phyloP scores from a whole-genome alignment of 2,113 vertebrate species.

The Ammodytes marinus region DNA sequence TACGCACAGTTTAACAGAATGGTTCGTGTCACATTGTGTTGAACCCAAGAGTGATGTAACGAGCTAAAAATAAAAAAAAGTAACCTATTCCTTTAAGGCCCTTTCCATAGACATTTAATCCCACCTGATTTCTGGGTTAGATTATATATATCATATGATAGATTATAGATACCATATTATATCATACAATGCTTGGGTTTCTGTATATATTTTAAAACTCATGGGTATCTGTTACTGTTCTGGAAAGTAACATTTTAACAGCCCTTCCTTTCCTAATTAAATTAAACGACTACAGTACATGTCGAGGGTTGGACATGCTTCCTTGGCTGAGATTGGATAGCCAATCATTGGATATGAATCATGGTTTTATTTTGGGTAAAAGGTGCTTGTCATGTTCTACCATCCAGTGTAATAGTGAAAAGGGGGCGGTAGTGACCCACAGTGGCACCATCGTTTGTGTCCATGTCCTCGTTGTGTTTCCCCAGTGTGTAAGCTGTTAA shows the following conservation, averaged over 20 bases:
- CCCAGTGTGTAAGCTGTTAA: constrained; percentile 14
- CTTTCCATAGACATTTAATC: not conserved
- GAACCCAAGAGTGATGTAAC: too few species aligned
- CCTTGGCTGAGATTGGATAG: constrained; percentile 11
- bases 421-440: constrained; percentile 4
- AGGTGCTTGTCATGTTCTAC: constrained; percentile 37
- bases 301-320: constrained; percentile 11
- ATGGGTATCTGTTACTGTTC: not conserved
- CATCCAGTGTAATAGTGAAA: not conserved
- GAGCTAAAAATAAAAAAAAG: too few species aligned
- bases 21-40: too few species aligned
- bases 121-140: not conserved
- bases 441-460: constrained; percentile 24
- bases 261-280: not conserved
- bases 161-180: not conserved
- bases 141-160: too few species aligned
- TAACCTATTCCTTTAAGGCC: not conserved
- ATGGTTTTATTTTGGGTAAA: constrained; percentile 40
- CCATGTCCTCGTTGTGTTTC: constrained; percentile 24
- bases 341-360: constrained; percentile 31
- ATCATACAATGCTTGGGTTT: not conserved
- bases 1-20: too few species aligned
- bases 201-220: not conserved
- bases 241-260: not conserved
- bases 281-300: constrained; percentile 9